Percentiles rank a stretch among this genome's conserved stretches.
These are phyloP conservation scores for Limnephilus auricula DNA, from an alignment of 2,888 invertebrate species.

Conservation along the genomic window DNA sequence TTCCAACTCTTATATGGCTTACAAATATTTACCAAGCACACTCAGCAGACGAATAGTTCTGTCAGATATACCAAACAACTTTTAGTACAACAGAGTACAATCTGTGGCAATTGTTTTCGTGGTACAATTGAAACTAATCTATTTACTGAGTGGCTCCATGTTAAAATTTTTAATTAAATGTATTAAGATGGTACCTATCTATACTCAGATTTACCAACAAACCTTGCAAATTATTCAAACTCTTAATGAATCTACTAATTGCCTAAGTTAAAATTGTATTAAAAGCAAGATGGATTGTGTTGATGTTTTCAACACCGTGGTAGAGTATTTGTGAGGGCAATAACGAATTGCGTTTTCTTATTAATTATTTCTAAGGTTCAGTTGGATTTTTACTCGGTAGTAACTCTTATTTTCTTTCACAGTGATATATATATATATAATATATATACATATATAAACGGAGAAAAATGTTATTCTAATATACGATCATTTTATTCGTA, in stretches of 20 bases:
- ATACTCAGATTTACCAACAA: neutral
- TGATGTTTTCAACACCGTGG: no score
- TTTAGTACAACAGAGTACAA: slow-evolving; percentile 47
- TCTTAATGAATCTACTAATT: neutral
- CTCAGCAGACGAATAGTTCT: slow-evolving; percentile 53
- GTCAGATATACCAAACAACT: slow-evolving; percentile 58
- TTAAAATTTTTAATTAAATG: neutral
- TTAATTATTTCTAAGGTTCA: no score
- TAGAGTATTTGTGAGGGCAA: no score
- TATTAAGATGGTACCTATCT: neutral
- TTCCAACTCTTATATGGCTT: slow-evolving; percentile 48
- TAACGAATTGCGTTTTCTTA: no score
- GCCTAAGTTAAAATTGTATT: neutral
- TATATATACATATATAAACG: no score
- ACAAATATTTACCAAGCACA: slow-evolving; percentile 63
- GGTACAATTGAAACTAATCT: neutral
- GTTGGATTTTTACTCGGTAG: no score
- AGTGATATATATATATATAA: no score
- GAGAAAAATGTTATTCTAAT: no score
- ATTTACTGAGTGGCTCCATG: neutral
- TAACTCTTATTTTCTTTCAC: no score
- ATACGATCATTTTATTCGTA: no score
- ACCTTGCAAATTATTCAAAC: neutral
- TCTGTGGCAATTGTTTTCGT: slow-evolving; percentile 22
- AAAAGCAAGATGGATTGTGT: no score